Base-by-base conservation (phyloP, 2,888 invertebrate species). In the Meta bourneti region DNA sequence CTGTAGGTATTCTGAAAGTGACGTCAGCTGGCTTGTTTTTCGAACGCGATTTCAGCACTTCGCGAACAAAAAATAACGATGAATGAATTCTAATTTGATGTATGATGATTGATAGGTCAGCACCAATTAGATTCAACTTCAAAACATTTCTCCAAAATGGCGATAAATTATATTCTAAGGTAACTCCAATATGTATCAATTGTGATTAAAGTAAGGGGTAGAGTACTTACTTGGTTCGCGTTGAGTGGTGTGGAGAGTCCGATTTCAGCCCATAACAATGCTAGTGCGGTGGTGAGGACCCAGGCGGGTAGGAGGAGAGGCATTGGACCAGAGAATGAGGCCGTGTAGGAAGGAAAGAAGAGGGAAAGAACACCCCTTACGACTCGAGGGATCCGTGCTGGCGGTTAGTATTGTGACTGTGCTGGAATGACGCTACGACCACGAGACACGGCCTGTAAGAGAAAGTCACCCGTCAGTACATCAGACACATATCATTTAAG, bases 321-420 rank as follows among this genome's bases (percentile, higher is more conserved):
- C 91, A 91, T 91, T 91, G 87, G 87, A 90, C 90, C 80, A 61
- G 81, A 52, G 81, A 75, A 74, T 61, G 61, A 77, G 78, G 48
- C 34, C 51, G n/a, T 51, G 75, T 54, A 52, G 48, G 61, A 51
- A 70, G 82, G 75, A 80, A 82, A 78, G 86, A 49, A 78, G 70
- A 79, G 83, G 83, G 83, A 75, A 52, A 52, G 61, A 61, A 54
- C 78, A 83, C 91, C 77, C 91, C 72, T 83, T 54, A 74, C 75
- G 70, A 72, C n/a, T 69, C 13, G 79, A 74, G 91, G 87, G 78
- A 91, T 87, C 91, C 91, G 91, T 91, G 75, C 82, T 91, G 91
- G 79, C 78, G 71, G 91, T n/a, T 83, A 69, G 79, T 74, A 72
- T 9, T 6, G 20, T 49, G 77, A 48, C 89, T 16, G 9, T 51